Evolutionary conservation across 2,113 vertebrate genomes (phyloP).

Genomic region (Larimichthys crocea): DNA sequence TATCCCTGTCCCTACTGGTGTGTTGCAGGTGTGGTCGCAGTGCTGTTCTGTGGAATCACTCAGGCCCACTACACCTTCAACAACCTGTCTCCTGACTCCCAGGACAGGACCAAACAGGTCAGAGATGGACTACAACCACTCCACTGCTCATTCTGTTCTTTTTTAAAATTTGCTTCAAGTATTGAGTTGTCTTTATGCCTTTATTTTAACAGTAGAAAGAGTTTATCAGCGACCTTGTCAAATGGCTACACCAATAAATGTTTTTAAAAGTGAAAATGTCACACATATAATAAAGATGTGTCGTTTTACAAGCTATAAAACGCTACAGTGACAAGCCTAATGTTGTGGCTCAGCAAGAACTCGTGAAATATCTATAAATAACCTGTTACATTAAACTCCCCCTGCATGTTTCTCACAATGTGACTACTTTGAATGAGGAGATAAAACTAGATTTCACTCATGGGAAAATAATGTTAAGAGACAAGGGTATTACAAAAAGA

Average conservation of each 20-base stretch:
- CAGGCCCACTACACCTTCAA: constrained; percentile 99
- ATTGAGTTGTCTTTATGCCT: not conserved
- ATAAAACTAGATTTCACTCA: not conserved
- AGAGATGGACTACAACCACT: constrained; percentile 41
- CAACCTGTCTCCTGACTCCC: constrained; percentile 96
- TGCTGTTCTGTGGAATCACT: constrained; percentile 98
- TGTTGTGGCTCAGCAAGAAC: not conserved
- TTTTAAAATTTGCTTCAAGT: not conserved
- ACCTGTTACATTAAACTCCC: not conserved
- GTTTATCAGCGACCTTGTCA: not conserved
- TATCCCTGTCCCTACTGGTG: not conserved
- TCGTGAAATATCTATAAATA: not conserved
- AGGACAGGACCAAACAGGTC: constrained; percentile 97
- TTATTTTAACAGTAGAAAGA: constrained; percentile 5
- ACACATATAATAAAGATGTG: not conserved
- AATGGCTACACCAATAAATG: not conserved
- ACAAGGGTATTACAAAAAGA: not conserved
- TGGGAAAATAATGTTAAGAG: not conserved
- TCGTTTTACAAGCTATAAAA: not conserved
- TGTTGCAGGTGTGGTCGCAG: constrained; percentile 93
- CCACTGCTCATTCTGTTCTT: not conserved
- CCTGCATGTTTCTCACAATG: no score
- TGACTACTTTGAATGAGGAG: not conserved
- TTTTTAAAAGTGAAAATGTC: not conserved
- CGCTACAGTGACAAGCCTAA: not conserved